Evolutionary conservation across 2,888 invertebrate genomes (phyloP), one percentile per base, ranked within the genome.

Genomic region (Xestoiulus laeticollis): DNA sequence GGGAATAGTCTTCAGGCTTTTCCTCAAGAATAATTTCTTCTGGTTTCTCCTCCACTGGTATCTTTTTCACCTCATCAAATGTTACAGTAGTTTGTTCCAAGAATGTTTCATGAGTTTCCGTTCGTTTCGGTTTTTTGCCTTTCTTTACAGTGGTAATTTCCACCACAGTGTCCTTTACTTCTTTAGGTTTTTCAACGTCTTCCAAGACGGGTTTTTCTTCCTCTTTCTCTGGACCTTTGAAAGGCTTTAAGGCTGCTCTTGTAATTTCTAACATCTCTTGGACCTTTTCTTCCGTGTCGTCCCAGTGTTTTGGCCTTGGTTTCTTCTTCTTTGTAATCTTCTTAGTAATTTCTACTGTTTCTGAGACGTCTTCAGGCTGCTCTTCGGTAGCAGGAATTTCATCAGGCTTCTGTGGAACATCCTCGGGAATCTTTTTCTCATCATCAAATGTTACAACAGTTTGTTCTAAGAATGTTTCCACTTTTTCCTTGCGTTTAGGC

Each of bases 71-170:
- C n/a, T 26, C 86, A 30, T 78, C 48, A 59, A 53, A 53, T 0
- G 85, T 38, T 2, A 43, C 43, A 43, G 12, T 26, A 14, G 85
- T 26, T 43, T 33, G 85, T 85, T 85, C 44, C 85, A 43, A 38
- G 12, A 44, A 44, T 14, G 38, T 85, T 85, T 85, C 85, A 8
- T 19, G 14, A 8, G 16, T 26, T 85, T 85, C 85, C 85, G 38
- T 44, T 19, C 48, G 59, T 88, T 83, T 85, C 22, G 59, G 59
- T 43, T 85, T 85, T 68, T 88, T 43, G n/a, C n/a, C n/a, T n/a
- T n/a, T n/a, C n/a, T n/a, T n/a, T n/a, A n/a, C n/a, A n/a, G n/a
- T n/a, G n/a, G n/a, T n/a, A n/a, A n/a, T n/a, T n/a, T n/a, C n/a
- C n/a, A n/a, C n/a, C n/a, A n/a, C n/a, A n/a, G n/a, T n/a, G n/a